Evolutionary conservation across 2,113 vertebrate genomes (phyloP).

Genomic region (Cryptotis parvus): DNA sequence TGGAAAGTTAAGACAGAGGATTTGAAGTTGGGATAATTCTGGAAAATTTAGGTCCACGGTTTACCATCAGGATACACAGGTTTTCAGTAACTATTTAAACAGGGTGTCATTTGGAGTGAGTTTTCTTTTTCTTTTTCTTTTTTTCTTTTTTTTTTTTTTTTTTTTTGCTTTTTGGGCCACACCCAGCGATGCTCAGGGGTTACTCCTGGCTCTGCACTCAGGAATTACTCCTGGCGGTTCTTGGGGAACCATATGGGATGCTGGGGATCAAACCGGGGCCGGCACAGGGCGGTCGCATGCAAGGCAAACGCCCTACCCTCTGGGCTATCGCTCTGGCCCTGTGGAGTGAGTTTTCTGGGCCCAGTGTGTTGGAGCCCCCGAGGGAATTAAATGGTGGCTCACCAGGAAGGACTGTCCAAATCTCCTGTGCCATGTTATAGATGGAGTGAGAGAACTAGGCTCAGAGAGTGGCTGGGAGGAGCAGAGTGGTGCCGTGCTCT

Average conservation of each 20-base stretch:
- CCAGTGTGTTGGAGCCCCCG: not conserved
- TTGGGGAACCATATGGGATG: too few species aligned
- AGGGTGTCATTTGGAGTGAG: conserved; percentile 28
- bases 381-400: not conserved
- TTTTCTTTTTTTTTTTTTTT: too few species aligned
- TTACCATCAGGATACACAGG: conserved; percentile 50
- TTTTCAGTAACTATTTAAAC: conserved; percentile 52
- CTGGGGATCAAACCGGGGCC: too few species aligned
- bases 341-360: conserved; percentile 20
- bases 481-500: too few species aligned
- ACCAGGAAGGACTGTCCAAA: not conserved
- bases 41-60: conserved; percentile 70
- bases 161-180: too few species aligned
- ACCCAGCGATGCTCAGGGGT: too few species aligned
- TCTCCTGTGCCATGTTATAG: conserved; percentile 9
- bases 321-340: too few species aligned
- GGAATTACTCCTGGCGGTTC: too few species aligned
- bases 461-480: not conserved
- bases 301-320: too few species aligned
- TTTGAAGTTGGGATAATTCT: conserved; percentile 68
- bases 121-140: too few species aligned
- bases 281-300: too few species aligned
- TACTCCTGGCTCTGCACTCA: too few species aligned
- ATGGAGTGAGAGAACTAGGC: not conserved
- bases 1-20: conserved; percentile 74